These are phyloP conservation scores for Scleropages formosus DNA, from an alignment of 2,797 vertebrate species.

Conservation along the genomic window DNA sequence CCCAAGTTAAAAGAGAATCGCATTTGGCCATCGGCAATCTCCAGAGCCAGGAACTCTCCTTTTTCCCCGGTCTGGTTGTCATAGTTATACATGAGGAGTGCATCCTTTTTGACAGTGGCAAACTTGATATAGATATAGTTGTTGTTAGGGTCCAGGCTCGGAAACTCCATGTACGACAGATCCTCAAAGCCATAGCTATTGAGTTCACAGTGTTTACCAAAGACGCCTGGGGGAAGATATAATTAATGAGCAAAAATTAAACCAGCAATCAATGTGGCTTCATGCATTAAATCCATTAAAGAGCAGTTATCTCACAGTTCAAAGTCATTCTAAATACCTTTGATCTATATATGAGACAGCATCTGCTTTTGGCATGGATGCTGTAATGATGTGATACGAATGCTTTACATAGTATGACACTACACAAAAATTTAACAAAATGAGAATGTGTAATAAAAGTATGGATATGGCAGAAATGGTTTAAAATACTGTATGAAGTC, in stretches of 20 bases:
- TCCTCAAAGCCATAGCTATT: constrained; percentile 98
- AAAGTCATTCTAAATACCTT: too few relatives aligned
- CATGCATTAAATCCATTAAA: background rate
- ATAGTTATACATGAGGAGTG: constrained; percentile 91
- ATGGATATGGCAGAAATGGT: background rate
- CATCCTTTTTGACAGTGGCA: constrained; percentile 85
- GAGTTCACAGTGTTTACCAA: constrained; percentile 95
- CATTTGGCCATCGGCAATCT: constrained; percentile 82
- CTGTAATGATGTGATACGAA: background rate
- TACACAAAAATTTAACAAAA: background rate
- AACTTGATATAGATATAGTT: constrained; percentile 99
- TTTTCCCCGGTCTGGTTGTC: constrained; percentile 95
- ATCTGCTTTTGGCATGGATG: background rate
- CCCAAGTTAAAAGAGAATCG: constrained; percentile 95
- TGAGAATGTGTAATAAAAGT: constrained; percentile 17
- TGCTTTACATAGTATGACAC: constrained; percentile 4
- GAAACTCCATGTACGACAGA: constrained; percentile 97
- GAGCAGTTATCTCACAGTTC: background rate
- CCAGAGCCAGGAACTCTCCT: constrained; percentile 92
- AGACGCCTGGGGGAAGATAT: constrained; percentile 78
- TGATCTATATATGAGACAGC: background rate
- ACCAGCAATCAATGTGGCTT: background rate
- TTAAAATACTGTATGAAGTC: background rate
- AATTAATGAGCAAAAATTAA: background rate
- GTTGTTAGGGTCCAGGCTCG: constrained; percentile 94